phyloP scores from a whole-genome alignment of 2,113 vertebrate genomes.

The Salvator merianae region DNA sequence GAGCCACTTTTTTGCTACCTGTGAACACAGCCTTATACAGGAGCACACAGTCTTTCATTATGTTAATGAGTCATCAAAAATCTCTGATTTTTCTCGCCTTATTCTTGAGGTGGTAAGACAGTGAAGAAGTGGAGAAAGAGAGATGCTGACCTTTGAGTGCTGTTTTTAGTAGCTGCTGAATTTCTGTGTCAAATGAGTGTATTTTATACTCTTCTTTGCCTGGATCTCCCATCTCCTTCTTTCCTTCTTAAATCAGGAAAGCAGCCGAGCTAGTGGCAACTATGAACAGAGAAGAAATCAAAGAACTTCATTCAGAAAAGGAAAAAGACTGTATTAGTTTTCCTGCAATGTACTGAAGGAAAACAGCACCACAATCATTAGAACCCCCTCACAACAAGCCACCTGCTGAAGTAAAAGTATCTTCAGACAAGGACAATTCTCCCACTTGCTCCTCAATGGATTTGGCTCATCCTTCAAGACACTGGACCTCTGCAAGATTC shows the following conservation, averaged over 20 bases:
- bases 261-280: constrained; percentile 27
- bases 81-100: background rate
- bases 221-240: constrained; percentile 82
- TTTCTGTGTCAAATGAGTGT: constrained; percentile 89
- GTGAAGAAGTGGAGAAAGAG: background rate
- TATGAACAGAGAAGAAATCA: constrained; percentile 43
- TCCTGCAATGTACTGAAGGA: background rate
- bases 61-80: background rate
- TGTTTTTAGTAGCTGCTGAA: constrained; percentile 91
- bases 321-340: background rate
- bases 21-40: no score
- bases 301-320: background rate
- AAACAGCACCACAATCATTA: background rate
- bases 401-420: background rate
- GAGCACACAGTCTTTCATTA: background rate
- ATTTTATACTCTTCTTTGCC: constrained; percentile 91
- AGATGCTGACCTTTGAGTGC: constrained; percentile 89
- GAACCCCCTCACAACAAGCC: background rate
- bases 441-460: accelerated
- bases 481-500: no score
- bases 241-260: constrained; percentile 24
- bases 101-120: background rate
- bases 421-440: constrained; percentile 5
- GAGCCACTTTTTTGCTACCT: no score
- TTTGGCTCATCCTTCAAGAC: background rate